A percentile compares a stretch with the other conserved stretches of the same genome.
Evolutionary conservation across 2,113 vertebrate species (phyloP).

Genomic region (Chaetodon trifascialis): DNA sequence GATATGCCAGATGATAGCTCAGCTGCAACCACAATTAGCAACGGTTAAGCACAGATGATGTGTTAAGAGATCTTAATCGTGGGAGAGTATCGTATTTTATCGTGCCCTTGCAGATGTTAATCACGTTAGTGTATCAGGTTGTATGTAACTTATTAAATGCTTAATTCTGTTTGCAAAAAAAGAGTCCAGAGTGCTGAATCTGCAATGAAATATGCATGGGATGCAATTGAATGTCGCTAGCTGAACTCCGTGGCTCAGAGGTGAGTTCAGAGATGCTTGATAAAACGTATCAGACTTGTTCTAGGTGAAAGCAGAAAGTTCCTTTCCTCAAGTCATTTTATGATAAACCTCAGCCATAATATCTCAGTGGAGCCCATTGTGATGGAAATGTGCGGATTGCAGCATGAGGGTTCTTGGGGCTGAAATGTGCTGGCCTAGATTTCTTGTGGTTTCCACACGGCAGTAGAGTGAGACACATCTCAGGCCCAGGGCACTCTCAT

Average conservation of each 20-base stretch:
- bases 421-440: conserved; percentile 69
- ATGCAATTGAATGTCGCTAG: conserved; percentile 21
- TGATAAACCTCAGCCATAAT: conserved; percentile 28
- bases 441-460: conserved; percentile 27
- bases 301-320: conserved; percentile 16
- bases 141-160: conserved; percentile 50
- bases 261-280: neutral
- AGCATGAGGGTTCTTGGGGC: conserved; percentile 41
- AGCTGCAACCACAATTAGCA: conserved; percentile 30
- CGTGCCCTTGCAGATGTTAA: conserved; percentile 41
- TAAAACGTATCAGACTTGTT: conserved; percentile 24
- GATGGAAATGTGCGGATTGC: conserved; percentile 57
- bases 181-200: conserved; percentile 25
- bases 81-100: conserved; percentile 48
- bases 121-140: conserved; percentile 51
- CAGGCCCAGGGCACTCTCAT: conserved; percentile 12
- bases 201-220: conserved; percentile 49
- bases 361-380: conserved; percentile 35
- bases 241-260: conserved; percentile 16
- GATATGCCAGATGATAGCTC: conserved; percentile 55
- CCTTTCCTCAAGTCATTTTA: conserved; percentile 16
- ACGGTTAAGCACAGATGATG: conserved; percentile 36
- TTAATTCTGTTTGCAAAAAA: conserved; percentile 29
- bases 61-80: conserved; percentile 49
- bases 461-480: conserved; percentile 13